phyloP scores from a whole-genome alignment of 2,888 invertebrate genomes.

The Drosophila gaucha region DNA sequence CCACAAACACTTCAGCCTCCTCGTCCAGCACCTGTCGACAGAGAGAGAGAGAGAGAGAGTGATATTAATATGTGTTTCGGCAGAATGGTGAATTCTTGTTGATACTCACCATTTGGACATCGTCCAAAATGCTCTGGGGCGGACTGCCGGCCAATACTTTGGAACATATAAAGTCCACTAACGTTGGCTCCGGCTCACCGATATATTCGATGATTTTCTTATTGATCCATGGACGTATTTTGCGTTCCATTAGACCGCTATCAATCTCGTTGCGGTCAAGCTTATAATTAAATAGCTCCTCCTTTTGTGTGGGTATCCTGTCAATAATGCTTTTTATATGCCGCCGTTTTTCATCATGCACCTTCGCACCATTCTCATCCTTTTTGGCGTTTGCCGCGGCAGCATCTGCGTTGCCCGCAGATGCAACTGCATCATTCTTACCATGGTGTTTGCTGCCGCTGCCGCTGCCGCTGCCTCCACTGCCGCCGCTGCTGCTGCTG shows the following conservation, averaged over 20 bases:
- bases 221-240: slow-evolving; percentile 99
- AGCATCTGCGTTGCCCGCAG: slow-evolving; percentile 66
- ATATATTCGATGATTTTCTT: slow-evolving; percentile 99
- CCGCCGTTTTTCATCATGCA: slow-evolving; percentile 97
- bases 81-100: not conserved
- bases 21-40: slow-evolving; percentile 96
- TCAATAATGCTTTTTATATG: slow-evolving; percentile 99
- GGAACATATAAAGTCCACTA: slow-evolving; percentile 99
- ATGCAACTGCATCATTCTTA: slow-evolving; percentile 74
- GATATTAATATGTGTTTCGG: not conserved
- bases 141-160: slow-evolving; percentile 97
- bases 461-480: not conserved
- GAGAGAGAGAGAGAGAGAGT: not conserved
- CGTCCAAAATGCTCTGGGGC: slow-evolving; percentile 97
- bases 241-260: slow-evolving; percentile 93
- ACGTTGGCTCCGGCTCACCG: slow-evolving; percentile 98
- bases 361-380: slow-evolving; percentile 88
- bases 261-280: slow-evolving; percentile 96
- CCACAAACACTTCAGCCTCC: slow-evolving; percentile 99
- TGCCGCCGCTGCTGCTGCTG: slow-evolving; percentile 11
- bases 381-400: slow-evolving; percentile 77
- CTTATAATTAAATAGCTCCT: slow-evolving; percentile 96
- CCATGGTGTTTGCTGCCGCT: slow-evolving; percentile 59
- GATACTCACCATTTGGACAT: slow-evolving; percentile 97
- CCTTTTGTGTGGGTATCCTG: slow-evolving; percentile 99